Conservation (phyloP, 2,888 invertebrate species). For the Cheilosia scutellata region DNA sequence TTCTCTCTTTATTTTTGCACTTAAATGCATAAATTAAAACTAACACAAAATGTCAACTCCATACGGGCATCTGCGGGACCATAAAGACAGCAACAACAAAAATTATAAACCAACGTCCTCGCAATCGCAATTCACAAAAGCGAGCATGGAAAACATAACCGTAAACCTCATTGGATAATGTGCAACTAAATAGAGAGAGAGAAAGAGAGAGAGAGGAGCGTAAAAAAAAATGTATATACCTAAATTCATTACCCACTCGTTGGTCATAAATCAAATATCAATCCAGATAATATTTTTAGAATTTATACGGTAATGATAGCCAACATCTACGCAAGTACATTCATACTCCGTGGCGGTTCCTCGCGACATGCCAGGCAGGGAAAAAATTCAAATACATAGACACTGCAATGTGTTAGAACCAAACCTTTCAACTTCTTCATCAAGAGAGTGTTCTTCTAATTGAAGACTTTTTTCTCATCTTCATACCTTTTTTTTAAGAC, state of each 20-base stretch:
- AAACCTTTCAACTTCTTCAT: conserved; percentile 36
- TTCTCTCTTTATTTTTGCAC: conserved; percentile 4
- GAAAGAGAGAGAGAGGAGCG: neutral
- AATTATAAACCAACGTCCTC: conserved; percentile 16
- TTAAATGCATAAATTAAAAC: conserved; percentile 55
- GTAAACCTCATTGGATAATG: conserved; percentile 58
- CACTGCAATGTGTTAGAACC: conserved; percentile 18
- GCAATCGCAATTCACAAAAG: conserved; percentile 33
- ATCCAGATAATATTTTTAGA: conserved; percentile 75
- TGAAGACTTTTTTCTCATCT: conserved; percentile 5
- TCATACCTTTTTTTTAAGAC: conserved; percentile 12
- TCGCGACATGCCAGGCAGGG: conserved; percentile 34
- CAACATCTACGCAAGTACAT: conserved; percentile 69
- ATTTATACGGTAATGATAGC: conserved; percentile 68
- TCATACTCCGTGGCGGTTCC: conserved; percentile 16
- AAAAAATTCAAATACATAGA: conserved; percentile 1
- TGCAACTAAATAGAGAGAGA: conserved; percentile 7
- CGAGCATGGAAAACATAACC: conserved; percentile 56
- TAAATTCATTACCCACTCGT: conserved; percentile 74
- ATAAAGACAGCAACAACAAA: neutral
- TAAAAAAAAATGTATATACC: neutral
- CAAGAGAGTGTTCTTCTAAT: conserved; percentile 34
- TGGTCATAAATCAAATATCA: conserved; percentile 74
- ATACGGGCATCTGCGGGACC: conserved; percentile 64
- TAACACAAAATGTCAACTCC: conserved; percentile 54